Evolutionary conservation across 2,888 invertebrate species (phyloP).

Genomic region (Xanthia icteritia): DNA sequence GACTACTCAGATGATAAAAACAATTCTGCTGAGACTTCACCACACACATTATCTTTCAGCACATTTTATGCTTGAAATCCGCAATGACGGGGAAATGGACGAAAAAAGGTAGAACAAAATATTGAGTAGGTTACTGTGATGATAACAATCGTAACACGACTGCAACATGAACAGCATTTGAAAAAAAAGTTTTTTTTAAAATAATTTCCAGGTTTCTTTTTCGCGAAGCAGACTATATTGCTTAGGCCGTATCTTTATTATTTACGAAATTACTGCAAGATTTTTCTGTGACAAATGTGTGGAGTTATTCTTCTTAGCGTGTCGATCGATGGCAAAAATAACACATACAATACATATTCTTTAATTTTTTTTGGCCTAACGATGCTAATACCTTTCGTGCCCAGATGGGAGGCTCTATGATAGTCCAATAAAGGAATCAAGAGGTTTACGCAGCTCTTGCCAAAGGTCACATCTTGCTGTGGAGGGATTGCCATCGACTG

Average conservation of each 20-base stretch:
- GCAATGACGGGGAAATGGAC: not conserved
- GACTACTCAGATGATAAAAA: not conserved
- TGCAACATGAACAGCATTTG: not conserved
- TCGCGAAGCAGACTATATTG: no score
- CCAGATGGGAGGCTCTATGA: no score
- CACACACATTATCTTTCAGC: not conserved
- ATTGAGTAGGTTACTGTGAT: not conserved
- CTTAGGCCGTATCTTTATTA: not conserved
- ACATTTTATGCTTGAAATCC: not conserved
- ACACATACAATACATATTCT: no score
- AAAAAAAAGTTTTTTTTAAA: not conserved
- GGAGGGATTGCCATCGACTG: no score
- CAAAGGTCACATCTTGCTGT: no score
- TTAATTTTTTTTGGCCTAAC: no score
- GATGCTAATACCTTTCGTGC: no score
- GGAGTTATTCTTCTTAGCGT: no score
- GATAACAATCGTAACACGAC: not conserved
- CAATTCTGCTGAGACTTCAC: not conserved
- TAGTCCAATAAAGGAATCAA: no score
- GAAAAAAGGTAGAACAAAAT: not conserved
- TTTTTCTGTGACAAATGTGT: not conserved
- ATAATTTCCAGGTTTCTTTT: no score
- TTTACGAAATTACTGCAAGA: not conserved
- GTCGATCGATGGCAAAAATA: no score
- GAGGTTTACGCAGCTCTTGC: no score